phyloP scores from a whole-genome alignment of 2,888 invertebrate species.

The Epistrophe grossulariae region DNA sequence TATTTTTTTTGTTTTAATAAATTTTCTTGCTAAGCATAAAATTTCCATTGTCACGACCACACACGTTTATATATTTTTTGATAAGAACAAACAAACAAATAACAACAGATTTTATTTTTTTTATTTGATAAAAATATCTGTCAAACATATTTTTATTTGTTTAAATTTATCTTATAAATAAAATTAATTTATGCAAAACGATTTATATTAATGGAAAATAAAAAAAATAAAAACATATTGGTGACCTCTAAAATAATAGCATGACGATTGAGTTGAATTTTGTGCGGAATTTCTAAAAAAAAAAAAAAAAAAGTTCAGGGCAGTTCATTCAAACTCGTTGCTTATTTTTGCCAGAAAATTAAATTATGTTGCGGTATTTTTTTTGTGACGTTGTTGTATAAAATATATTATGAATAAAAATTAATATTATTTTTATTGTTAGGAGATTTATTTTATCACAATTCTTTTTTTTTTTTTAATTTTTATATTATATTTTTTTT shows the following conservation, averaged over 20 bases:
- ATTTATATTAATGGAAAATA: conserved; percentile 8
- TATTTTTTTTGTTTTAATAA: not conserved
- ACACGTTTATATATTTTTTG: conserved; percentile 3
- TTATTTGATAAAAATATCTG: conserved; percentile 14
- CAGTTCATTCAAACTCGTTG: not conserved
- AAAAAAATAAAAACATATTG: conserved; percentile 12
- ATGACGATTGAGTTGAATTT: not conserved
- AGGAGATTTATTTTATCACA: too few species aligned
- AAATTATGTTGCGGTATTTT: conserved; percentile 8
- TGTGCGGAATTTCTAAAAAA: conserved; percentile 2
- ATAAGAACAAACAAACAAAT: conserved; percentile 25
- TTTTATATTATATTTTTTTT: too few species aligned
- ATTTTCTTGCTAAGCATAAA: not conserved
- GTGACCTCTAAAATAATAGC: conserved; percentile 31
- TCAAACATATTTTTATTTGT: not conserved
- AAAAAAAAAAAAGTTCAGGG: conserved; percentile 16
- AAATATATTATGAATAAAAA: too few species aligned
- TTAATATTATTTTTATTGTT: too few species aligned
- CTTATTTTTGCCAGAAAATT: not conserved
- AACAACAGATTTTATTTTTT: not conserved
- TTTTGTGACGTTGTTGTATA: too few species aligned
- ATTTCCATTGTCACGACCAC: not conserved
- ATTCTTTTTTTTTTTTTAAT: too few species aligned
- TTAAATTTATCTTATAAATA: conserved; percentile 12
- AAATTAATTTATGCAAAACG: conserved; percentile 27